phyloP scores from a whole-genome alignment of 2,113 vertebrate genomes.

The Galemys pyrenaicus region DNA sequence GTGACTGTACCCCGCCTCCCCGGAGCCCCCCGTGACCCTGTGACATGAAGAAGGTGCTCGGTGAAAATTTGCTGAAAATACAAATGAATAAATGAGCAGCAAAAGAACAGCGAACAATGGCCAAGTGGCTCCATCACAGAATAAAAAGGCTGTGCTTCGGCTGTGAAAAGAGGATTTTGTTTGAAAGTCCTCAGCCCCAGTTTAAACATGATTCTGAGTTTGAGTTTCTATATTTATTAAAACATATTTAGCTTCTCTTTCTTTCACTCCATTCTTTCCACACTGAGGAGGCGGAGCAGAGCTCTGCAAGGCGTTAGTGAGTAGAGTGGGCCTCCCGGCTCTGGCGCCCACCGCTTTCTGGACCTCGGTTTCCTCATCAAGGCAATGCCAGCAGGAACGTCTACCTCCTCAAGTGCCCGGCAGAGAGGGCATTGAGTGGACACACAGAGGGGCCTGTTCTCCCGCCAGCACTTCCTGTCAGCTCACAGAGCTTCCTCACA shows the following conservation, averaged over 20 bases:
- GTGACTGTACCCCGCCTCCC: background rate
- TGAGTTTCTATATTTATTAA: conserved; percentile 61
- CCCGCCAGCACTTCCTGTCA: background rate
- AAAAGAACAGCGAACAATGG: conserved; percentile 30
- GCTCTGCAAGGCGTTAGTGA: background rate
- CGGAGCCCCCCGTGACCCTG: background rate
- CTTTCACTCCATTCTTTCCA: background rate
- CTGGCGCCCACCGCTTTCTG: background rate
- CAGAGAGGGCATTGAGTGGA: background rate
- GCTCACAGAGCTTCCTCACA: background rate
- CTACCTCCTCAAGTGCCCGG: background rate
- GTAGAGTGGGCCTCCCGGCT: background rate
- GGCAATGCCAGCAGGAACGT: background rate
- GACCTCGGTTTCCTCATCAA: conserved; percentile 16
- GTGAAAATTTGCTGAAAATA: background rate
- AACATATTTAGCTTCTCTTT: conserved; percentile 44
- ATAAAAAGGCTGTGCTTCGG: background rate
- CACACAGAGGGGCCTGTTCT: background rate
- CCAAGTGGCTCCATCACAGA: background rate
- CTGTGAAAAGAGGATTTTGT: conserved; percentile 19
- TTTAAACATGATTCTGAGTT: conserved; percentile 31
- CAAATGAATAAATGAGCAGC: background rate
- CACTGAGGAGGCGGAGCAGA: background rate
- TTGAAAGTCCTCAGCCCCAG: conserved; percentile 26
- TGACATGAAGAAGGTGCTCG: background rate